Base-by-base conservation (phyloP, 2,113 vertebrate genomes). In the Nycticryphes semicollaris region DNA sequence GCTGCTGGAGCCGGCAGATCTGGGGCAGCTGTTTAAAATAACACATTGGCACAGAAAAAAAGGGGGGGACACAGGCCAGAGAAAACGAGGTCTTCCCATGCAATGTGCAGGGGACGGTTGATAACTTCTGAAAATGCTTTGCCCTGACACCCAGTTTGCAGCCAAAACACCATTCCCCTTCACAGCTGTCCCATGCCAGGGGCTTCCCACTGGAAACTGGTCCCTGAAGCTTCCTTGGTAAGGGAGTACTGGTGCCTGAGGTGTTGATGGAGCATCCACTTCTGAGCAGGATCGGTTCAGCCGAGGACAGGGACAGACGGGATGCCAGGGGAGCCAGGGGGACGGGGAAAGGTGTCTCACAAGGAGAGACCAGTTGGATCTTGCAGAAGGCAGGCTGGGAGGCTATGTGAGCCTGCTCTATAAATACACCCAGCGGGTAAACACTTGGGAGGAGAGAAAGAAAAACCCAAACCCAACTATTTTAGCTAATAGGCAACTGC, bases 21-120 rank as follows among this genome's bases (percentile, higher is more conserved):
- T 98, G 97, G 98, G 94, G 31, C 98, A 97, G 96, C 92, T 72
- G 83, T 97, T 95, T 97, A 98, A 98, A 98, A 98, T 98, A 98
- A 97, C 90, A 62, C 93, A n/a, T 88, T 87, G 80, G 94, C 97
- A 93, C 87, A 57, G 93, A 91, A 94, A 94, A 96, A 92, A 84
- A 60, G 10, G 11, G n/a, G 31, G 31, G 60, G 16, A 50, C 22
- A 48, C 48, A 28, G 15, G 73, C 67, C 31, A 6, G 35, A 85
- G 89, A 39, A 92, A 98, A 98, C 3, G 54, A 97, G 98, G 97
- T 97, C 98, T 98, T 97, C 41, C 73, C 2, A 0, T 20, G 35
- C 2, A 1, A 28, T 24, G 80, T 67, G 3, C 0, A 7, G 63
- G 48, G 77, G 50, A 14, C 5, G 1, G 60, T 10, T 28, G 81